These are phyloP conservation scores for Nephrotoma flavescens DNA, from an alignment of 2,888 invertebrate genomes.

Conservation along the genomic window DNA sequence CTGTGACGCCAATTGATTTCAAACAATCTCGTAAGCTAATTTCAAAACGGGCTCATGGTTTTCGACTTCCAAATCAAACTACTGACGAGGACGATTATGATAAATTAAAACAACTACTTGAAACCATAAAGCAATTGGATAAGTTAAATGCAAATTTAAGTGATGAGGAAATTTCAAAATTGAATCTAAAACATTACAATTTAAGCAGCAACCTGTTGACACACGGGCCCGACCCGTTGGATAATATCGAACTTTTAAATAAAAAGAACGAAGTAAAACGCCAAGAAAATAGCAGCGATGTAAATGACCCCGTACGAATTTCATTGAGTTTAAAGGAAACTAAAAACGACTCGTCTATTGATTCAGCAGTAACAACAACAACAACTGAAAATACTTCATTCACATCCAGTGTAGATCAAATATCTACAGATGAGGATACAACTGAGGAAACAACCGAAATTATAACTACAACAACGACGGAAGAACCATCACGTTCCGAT, in stretches of 20 bases:
- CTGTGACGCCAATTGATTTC: neutral
- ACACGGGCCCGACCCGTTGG: constrained; percentile 30
- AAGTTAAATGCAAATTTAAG: constrained; percentile 29
- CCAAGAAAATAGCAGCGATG: constrained; percentile 20
- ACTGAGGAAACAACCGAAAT: constrained; percentile 11
- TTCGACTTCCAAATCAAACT: constrained; percentile 7
- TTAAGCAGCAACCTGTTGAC: constrained; percentile 24
- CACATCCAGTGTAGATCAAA: constrained; percentile 2
- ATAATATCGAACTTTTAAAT: constrained; percentile 22
- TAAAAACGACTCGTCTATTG: constrained; percentile 6
- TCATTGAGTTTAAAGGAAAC: constrained; percentile 17
- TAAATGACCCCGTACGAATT: constrained; percentile 19
- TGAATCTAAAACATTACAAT: constrained; percentile 26
- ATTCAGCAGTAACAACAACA: neutral
- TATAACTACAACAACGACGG: constrained; percentile 18
- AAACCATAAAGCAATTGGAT: constrained; percentile 33
- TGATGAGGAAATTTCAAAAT: constrained; percentile 29
- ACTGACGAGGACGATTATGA: constrained; percentile 36
- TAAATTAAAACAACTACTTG: constrained; percentile 33
- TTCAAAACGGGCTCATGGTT: neutral
- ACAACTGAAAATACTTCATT: neutral
- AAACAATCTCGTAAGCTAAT: neutral
- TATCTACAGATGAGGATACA: neutral
- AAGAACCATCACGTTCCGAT: constrained; percentile 33
- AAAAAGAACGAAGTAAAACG: constrained; percentile 37